A percentile compares a stretch with the other conserved stretches of the same genome.
phyloP scores from a whole-genome alignment of 2,888 invertebrate species.

The Rotaria sp. region DNA sequence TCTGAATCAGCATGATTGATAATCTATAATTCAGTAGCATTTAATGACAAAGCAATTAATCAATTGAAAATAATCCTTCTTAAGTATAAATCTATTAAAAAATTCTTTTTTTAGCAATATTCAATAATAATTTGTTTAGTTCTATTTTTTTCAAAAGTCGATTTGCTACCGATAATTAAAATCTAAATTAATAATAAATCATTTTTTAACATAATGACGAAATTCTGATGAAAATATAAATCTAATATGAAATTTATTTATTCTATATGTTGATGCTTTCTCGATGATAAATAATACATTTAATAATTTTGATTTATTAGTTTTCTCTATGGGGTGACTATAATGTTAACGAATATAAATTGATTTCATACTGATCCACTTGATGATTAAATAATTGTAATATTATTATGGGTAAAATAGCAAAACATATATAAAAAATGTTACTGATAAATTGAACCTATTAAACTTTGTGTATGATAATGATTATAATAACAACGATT shows the following conservation, averaged over 20 bases:
- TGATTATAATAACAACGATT: not conserved
- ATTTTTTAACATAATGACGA: not conserved
- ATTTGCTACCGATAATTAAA: too few species aligned
- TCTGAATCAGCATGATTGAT: too few species aligned
- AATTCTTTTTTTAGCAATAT: too few species aligned
- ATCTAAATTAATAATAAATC: not conserved
- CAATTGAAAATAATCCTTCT: too few species aligned
- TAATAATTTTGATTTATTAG: not conserved
- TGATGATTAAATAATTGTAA: not conserved
- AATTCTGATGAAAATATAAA: not conserved
- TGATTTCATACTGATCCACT: not conserved
- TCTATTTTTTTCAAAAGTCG: too few species aligned
- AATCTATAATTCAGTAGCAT: too few species aligned
- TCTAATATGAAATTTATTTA: not conserved
- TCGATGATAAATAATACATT: not conserved
- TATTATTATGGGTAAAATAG: not conserved
- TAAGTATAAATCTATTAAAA: too few species aligned
- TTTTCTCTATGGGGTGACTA: not conserved
- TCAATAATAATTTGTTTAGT: too few species aligned
- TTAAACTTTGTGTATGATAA: too few species aligned
- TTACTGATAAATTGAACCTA: not conserved
- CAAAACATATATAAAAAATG: not conserved
- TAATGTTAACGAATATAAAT: not conserved
- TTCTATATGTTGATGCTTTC: not conserved
- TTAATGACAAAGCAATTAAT: too few species aligned